Conservation (phyloP, 2,888 invertebrate genomes). For the Coleophora flavipennella region DNA sequence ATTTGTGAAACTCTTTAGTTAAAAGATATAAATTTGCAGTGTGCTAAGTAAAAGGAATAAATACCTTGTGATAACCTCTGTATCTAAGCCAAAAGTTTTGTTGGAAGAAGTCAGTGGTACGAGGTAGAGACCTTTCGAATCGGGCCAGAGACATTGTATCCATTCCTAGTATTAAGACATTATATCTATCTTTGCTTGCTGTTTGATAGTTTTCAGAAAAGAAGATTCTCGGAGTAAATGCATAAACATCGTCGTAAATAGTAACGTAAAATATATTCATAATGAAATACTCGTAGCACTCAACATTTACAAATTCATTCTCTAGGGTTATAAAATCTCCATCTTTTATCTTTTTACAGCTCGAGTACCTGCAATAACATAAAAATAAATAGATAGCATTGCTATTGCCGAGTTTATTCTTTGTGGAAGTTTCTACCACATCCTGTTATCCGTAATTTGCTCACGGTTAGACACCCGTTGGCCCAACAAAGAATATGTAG, state of each 20-base stretch:
- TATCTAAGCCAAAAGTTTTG: constrained; percentile 80
- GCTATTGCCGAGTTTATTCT: too few species aligned
- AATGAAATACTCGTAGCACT: constrained; percentile 37
- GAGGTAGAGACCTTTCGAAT: constrained; percentile 81
- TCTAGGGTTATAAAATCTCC: constrained; percentile 31
- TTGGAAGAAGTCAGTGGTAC: constrained; percentile 77
- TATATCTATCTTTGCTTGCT: constrained; percentile 36
- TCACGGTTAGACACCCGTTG: too few species aligned
- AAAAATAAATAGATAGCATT: too few species aligned
- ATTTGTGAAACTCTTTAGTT: not conserved
- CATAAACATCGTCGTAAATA: constrained; percentile 57
- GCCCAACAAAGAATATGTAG: too few species aligned
- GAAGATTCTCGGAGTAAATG: constrained; percentile 56
- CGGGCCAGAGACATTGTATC: constrained; percentile 89
- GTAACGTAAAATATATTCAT: constrained; percentile 29
- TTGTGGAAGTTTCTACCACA: too few species aligned
- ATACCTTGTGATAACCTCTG: constrained; percentile 80
- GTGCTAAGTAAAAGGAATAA: not conserved
- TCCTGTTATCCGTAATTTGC: too few species aligned
- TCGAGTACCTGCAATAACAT: constrained; percentile 29
- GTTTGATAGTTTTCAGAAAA: constrained; percentile 20
- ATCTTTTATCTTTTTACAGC: constrained; percentile 35
- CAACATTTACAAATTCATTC: constrained; percentile 47
- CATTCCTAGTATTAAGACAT: constrained; percentile 84
- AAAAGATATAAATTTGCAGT: not conserved